phyloP scores from a whole-genome alignment of 2,888 invertebrate genomes.

The Morpho achilles region DNA sequence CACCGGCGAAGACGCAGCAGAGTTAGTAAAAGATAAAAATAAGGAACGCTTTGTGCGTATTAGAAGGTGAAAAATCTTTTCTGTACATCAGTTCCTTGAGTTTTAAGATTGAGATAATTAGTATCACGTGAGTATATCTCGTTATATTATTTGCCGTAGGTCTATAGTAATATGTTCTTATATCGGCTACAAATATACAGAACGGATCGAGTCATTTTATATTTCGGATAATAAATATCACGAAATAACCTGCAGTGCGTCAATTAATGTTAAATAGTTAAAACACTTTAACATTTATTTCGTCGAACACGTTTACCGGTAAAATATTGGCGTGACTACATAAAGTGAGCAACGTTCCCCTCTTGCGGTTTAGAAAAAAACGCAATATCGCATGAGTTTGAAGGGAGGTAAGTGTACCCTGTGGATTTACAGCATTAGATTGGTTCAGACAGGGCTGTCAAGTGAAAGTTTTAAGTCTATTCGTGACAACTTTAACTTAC shows the following conservation, averaged over 20 bases:
- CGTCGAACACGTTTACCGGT: constrained; percentile 23
- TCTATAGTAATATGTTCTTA: too few relatives aligned
- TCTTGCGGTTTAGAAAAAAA: constrained; percentile 65
- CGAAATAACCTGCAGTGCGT: not conserved
- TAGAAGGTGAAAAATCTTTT: too few relatives aligned
- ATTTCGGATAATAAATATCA: not conserved
- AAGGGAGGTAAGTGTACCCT: constrained; percentile 73
- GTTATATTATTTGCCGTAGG: too few relatives aligned
- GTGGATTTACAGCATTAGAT: constrained; percentile 75
- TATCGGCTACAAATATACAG: too few relatives aligned
- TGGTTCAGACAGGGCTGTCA: constrained; percentile 66
- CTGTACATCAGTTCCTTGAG: too few relatives aligned
- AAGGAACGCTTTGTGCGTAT: too few relatives aligned
- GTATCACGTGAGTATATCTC: too few relatives aligned
- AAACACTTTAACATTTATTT: constrained; percentile 18
- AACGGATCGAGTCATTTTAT: not conserved
- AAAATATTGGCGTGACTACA: constrained; percentile 47
- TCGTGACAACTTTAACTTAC: constrained; percentile 35
- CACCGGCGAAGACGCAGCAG: too few relatives aligned
- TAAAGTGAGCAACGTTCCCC: constrained; percentile 44
- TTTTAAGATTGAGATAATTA: too few relatives aligned
- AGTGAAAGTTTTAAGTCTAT: constrained; percentile 30
- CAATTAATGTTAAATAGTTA: constrained; percentile 8
- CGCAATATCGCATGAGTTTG: constrained; percentile 75
- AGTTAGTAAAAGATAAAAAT: too few relatives aligned